Percentiles rank a stretch among this genome's conserved stretches.
Evolutionary conservation across 2,113 vertebrate genomes (phyloP).

Genomic region (Herpetotheres cachinnans): DNA sequence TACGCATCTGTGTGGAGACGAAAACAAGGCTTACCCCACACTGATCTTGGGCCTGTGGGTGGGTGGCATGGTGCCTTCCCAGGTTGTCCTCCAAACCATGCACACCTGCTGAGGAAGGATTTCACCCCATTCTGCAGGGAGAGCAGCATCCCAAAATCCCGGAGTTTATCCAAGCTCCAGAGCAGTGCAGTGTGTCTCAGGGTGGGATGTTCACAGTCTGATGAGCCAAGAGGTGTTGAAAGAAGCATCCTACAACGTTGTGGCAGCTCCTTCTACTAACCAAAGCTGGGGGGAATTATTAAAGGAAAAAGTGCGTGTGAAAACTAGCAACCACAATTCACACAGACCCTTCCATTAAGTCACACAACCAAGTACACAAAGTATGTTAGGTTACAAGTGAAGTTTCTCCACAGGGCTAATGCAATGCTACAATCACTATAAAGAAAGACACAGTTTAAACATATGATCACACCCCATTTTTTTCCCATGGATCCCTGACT

Average conservation of each 20-base stretch:
- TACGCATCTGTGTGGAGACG: background rate
- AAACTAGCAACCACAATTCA: background rate
- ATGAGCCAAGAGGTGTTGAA: background rate
- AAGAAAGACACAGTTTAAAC: background rate
- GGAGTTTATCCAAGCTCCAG: background rate
- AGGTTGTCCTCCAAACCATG: background rate
- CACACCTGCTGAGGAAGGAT: accelerated
- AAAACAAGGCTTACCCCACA: accelerated
- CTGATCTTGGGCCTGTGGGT: accelerated
- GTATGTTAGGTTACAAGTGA: accelerated
- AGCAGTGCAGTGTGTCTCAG: background rate
- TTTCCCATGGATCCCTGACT: background rate
- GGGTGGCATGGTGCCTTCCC: background rate
- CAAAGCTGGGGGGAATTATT: background rate
- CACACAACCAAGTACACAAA: background rate
- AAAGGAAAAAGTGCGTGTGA: background rate
- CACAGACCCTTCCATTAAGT: background rate
- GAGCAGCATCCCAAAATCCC: background rate
- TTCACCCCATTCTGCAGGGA: background rate
- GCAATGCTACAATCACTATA: background rate
- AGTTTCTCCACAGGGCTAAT: background rate
- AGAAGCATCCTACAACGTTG: background rate
- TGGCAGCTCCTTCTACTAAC: background rate
- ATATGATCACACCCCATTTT: background rate
- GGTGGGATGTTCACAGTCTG: background rate